Evolutionary conservation across 2,797 vertebrate species (phyloP).

Genomic region (Clarias fuscus): DNA sequence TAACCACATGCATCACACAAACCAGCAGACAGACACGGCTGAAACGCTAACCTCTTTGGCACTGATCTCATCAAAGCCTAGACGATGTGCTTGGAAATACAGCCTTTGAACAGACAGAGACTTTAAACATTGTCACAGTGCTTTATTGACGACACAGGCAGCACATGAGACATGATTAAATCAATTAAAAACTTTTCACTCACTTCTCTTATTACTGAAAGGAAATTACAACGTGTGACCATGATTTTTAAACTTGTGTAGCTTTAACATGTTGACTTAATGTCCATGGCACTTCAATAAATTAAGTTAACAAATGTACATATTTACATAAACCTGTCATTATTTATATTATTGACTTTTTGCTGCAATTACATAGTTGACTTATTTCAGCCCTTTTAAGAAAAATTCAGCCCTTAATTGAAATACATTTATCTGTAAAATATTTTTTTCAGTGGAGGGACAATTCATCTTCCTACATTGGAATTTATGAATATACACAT

Average conservation of each 20-base stretch:
- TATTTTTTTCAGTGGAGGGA: not conserved
- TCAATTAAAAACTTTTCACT: not conserved
- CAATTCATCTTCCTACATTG: not conserved
- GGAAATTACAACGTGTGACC: not conserved
- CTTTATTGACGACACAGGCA: not conserved
- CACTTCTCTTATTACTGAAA: not conserved
- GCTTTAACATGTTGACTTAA: not conserved
- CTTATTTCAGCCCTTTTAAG: not conserved
- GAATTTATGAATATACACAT: not conserved
- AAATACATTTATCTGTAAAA: not conserved
- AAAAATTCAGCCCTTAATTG: not conserved
- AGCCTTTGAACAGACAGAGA: not conserved
- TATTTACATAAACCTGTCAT: not conserved
- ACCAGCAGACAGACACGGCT: conserved; percentile 1
- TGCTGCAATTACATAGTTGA: not conserved
- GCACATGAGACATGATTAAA: not conserved
- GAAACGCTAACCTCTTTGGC: not conserved
- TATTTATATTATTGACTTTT: not conserved
- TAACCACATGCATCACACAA: conserved; percentile 5
- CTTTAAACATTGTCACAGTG: not conserved
- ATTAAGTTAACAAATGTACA: not conserved
- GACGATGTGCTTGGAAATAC: too few species aligned
- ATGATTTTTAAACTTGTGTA: not conserved
- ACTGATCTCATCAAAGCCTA: not conserved
- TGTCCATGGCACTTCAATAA: not conserved